Base-by-base conservation (phyloP, 2,888 invertebrate species). In the Hylaea fasciaria region DNA sequence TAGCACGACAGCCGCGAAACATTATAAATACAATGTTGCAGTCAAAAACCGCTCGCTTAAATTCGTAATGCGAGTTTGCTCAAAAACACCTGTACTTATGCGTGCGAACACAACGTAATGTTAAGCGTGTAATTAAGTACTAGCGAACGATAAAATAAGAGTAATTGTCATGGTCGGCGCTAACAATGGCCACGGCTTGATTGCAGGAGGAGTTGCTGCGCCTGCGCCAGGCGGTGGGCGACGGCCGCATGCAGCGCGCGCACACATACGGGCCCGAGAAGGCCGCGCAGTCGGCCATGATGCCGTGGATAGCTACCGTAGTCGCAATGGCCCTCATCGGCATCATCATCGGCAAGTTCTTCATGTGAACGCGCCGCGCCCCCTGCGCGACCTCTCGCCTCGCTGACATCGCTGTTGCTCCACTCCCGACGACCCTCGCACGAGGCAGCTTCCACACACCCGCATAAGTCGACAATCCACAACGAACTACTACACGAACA, bases 301-400 rank as follows among this genome's bases (percentile, higher is more conserved):
- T 94, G 91, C 93, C 95, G 68, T 95, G 94, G 91, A 87, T 96
- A 72, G 94, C 93, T 73, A 87, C 94, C 73, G 95, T 95, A 69
- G 83, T 96, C 76, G 93, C 94, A 76, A 94, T 95, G 90, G 95
- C 95, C 72, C 83, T 96, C 70, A 85, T 96, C 82, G 96, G 96
- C 83, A 93, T 96, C 82, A 92, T 96, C 85, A 92, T 96, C 86
- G 96, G 96, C 85, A 96, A 96, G 92, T 96, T 95, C 92, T 90
- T 96, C 89, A 95, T 96, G 93, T 96, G 95, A 96, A 95, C 93
- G 70, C 62, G 72, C 49, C 62, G 60, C 82, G 83, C 93, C 70
- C 62, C 72, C 46, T 63, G 60, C 83, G 83, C 78, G 80, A 78
- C 73, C 80, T 45, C 51, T 49, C 58, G 70, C 77, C 81, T 79